Conservation (phyloP, 2,797 vertebrate genomes). For the Furcifer pardalis region DNA sequence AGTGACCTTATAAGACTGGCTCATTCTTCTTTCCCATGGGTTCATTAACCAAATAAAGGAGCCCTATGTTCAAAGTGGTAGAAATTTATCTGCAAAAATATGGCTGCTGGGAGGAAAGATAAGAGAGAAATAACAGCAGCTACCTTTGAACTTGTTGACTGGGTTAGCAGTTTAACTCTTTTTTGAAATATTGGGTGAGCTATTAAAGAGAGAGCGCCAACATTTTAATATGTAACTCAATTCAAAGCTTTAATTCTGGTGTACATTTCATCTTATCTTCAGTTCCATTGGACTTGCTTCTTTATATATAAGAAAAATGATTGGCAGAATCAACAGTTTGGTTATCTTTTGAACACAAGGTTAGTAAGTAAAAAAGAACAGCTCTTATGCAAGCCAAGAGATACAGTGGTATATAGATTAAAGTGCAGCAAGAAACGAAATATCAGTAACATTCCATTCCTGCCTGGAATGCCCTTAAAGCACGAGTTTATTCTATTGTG, state of each 20-base stretch:
- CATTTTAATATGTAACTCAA: background rate
- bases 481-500: background rate
- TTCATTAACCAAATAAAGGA: background rate
- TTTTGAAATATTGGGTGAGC: background rate
- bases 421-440: background rate
- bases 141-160: background rate
- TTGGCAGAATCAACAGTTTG: conserved; percentile 16
- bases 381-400: background rate
- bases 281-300: background rate
- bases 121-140: background rate
- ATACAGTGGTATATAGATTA: background rate
- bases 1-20: background rate
- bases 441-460: background rate
- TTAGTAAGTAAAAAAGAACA: background rate
- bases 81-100: conserved; percentile 25
- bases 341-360: conserved; percentile 25
- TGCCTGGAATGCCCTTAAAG: background rate
- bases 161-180: background rate
- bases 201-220: background rate
- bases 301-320: conserved; percentile 6
- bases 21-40: background rate
- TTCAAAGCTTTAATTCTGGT: background rate
- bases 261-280: background rate
- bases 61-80: background rate
- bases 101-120: background rate